Evolutionary conservation across 1,140 invertebrate genomes (phyloP).

Genomic region (Penaeus japonicus): DNA sequence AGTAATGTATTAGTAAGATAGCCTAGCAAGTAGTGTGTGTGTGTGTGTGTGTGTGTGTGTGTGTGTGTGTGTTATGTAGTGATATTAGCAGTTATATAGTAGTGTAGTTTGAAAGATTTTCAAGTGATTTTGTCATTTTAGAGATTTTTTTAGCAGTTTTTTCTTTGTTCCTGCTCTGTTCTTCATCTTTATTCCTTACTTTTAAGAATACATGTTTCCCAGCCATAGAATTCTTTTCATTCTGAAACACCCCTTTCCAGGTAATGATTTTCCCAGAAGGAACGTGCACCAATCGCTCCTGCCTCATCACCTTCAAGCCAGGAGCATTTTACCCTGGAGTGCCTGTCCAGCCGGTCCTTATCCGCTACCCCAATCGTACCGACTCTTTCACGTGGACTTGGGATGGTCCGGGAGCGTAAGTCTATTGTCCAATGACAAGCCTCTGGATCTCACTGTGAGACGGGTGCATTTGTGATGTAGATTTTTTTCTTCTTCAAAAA

Average conservation of each 20-base stretch:
- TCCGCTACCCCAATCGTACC: constrained; percentile 89
- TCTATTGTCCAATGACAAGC: constrained; percentile 60
- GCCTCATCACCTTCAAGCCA: constrained; percentile 94
- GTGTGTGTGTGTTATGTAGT: too few relatives aligned
- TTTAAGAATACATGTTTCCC: not conserved
- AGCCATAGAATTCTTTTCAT: not conserved
- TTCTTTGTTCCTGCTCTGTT: not conserved
- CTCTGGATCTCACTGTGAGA: too few relatives aligned
- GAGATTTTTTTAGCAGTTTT: not conserved
- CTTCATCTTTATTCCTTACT: not conserved
- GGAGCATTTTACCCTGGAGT: constrained; percentile 90
- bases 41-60: too few relatives aligned
- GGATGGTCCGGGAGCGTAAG: constrained; percentile 95
- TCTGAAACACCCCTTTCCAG: constrained; percentile 65
- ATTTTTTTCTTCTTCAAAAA: not conserved
- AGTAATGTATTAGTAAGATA: too few relatives aligned
- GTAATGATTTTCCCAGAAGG: constrained; percentile 95
- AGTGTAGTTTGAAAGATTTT: too few relatives aligned
- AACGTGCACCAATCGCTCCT: constrained; percentile 92
- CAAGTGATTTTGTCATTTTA: not conserved
- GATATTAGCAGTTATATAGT: too few relatives aligned
- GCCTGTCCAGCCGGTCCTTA: constrained; percentile 91
- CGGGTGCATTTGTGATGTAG: not conserved
- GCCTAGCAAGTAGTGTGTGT: too few relatives aligned
- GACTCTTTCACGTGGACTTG: constrained; percentile 97